Evolutionary conservation across 2,113 vertebrate species (phyloP).

Genomic region (Nycticorax nycticorax): DNA sequence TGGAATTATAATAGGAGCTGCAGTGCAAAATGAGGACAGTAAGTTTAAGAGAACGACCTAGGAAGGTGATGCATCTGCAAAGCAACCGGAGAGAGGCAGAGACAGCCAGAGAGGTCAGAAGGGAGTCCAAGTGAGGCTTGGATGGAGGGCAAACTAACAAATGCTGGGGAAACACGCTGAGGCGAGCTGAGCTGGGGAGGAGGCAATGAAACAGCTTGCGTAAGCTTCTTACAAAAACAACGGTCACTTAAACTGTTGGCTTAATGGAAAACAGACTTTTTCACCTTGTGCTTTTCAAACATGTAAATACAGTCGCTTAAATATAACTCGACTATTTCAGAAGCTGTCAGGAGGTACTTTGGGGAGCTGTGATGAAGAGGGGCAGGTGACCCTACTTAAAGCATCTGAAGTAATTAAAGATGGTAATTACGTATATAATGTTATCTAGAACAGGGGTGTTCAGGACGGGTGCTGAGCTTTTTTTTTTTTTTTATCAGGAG

Average conservation of each 20-base stretch:
- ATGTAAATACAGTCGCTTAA: neutral
- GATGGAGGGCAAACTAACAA: neutral
- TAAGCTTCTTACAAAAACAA: constrained; percentile 29
- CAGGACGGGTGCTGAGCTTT: neutral
- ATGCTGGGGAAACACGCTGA: neutral
- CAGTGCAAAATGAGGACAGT: neutral
- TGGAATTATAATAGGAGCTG: neutral
- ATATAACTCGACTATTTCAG: neutral
- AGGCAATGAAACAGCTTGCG: neutral
- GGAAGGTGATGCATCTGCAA: neutral
- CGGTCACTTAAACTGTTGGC: neutral
- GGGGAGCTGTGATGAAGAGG: neutral
- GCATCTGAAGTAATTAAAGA: neutral
- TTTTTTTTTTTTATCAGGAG: neutral
- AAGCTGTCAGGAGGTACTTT: neutral
- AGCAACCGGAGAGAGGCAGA: neutral
- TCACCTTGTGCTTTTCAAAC: neutral
- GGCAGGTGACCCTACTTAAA: neutral
- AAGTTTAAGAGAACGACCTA: neutral
- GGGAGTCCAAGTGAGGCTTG: neutral
- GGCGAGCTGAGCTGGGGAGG: neutral
- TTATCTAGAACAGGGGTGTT: neutral
- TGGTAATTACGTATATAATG: neutral
- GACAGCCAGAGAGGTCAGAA: neutral
- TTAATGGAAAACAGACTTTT: constrained; percentile 28